phyloP scores from a whole-genome alignment of 2,797 vertebrate genomes.

The Bufotes viridis region DNA sequence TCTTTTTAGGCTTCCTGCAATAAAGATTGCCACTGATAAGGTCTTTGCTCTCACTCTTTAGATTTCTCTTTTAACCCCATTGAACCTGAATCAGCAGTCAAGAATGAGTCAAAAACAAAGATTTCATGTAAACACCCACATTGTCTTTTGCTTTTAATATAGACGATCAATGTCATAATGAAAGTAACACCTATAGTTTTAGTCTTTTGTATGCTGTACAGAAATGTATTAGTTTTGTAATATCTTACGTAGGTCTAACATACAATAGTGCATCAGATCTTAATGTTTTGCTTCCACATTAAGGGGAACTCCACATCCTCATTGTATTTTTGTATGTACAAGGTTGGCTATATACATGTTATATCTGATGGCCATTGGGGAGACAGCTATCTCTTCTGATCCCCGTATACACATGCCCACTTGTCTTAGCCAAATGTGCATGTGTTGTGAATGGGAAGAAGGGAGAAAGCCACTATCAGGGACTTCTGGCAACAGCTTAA shows the following conservation, averaged over 20 bases:
- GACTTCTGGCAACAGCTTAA: too few species aligned
- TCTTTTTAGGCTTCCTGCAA: conserved; percentile 2
- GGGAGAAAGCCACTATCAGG: too few species aligned
- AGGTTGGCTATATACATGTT: background rate
- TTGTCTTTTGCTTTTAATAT: conserved; percentile 48
- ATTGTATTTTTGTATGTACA: background rate
- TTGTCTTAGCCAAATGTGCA: too few species aligned
- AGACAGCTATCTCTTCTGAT: too few species aligned
- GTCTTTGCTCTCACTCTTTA: conserved; percentile 33
- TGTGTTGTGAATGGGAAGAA: too few species aligned
- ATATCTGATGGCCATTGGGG: background rate
- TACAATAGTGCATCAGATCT: background rate
- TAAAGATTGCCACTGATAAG: conserved; percentile 22
- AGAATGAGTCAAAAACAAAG: conserved; percentile 49
- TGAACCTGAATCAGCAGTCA: conserved; percentile 53
- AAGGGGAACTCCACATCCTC: conserved; percentile 7
- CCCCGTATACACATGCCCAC: too few species aligned
- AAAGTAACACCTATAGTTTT: conserved; percentile 39
- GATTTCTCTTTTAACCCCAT: conserved; percentile 27
- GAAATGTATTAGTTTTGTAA: conserved; percentile 37
- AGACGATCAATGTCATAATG: conserved; percentile 52
- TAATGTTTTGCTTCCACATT: background rate
- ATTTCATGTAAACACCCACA: conserved; percentile 61
- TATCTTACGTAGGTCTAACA: conserved; percentile 1
- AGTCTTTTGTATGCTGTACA: background rate